These are phyloP conservation scores for Allophyes oxyacanthae DNA, from an alignment of 2,888 invertebrate genomes.

Conservation along the genomic window DNA sequence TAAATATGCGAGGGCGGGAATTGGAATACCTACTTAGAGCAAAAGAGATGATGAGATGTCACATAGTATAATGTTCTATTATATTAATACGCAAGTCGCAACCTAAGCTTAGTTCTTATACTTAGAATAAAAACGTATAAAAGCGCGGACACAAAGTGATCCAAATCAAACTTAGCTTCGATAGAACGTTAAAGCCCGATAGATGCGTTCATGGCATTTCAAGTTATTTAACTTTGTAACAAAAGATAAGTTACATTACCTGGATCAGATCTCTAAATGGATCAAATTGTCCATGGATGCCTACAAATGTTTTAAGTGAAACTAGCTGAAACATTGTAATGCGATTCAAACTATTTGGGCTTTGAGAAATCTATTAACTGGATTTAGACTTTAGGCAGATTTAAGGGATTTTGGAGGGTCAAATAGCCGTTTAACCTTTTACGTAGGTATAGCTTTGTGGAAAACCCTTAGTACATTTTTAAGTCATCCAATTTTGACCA, in stretches of 20 bases:
- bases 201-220: too few species aligned
- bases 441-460: neutral
- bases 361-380: conserved; percentile 9
- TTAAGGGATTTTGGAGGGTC: conserved; percentile 12
- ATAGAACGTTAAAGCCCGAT: too few species aligned
- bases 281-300: conserved; percentile 8
- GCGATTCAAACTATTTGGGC: conserved; percentile 22
- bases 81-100: too few species aligned
- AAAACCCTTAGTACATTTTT: conserved; percentile 1
- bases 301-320: conserved; percentile 18
- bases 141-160: too few species aligned
- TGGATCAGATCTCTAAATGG: neutral
- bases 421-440: conserved; percentile 1
- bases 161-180: too few species aligned
- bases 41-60: too few species aligned
- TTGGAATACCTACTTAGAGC: too few species aligned
- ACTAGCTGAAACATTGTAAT: conserved; percentile 9
- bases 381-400: conserved; percentile 3
- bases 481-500: neutral
- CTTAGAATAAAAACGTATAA: too few species aligned
- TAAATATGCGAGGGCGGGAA: too few species aligned
- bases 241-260: neutral
- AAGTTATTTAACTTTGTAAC: neutral
- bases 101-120: too few species aligned
- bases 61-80: too few species aligned